Conservation (phyloP, 2,888 invertebrate species). For the Zaprionus obscuricornis region DNA sequence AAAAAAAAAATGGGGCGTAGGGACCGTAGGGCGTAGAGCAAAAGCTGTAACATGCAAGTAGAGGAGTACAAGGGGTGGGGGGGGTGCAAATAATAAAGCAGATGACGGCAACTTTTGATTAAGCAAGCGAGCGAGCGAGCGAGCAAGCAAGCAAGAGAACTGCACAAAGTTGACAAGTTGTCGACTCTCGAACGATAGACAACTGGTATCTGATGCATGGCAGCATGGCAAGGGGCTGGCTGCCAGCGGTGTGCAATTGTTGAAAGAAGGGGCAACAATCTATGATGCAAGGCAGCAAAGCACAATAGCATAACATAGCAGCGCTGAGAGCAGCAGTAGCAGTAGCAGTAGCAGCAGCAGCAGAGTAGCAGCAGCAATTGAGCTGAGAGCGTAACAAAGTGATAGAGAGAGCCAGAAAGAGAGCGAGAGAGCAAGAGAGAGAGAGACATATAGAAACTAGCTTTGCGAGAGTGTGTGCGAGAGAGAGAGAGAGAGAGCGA, state of each 20-base stretch:
- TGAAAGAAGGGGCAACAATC: too few relatives aligned
- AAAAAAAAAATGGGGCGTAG: neutral
- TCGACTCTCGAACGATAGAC: conserved; percentile 7
- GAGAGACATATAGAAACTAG: too few relatives aligned
- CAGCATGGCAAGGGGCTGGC: neutral
- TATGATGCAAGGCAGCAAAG: conserved; percentile 35
- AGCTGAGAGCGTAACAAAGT: too few relatives aligned
- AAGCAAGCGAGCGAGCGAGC: too few relatives aligned
- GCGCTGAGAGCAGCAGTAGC: too few relatives aligned
- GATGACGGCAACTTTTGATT: conserved; percentile 48
- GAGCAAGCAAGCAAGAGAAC: conserved; percentile 12
- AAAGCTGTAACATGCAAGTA: neutral
- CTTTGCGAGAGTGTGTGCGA: conserved; percentile 1
- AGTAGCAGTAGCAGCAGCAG: too few relatives aligned
- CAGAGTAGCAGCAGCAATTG: too few relatives aligned
- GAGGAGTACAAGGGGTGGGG: neutral
- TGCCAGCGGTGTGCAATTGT: too few relatives aligned
- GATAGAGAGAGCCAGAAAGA: neutral
- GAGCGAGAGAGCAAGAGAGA: conserved; percentile 8
- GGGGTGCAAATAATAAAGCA: neutral
- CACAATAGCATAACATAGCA: too few relatives aligned
- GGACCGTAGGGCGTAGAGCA: neutral
- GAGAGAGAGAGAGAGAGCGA: too few relatives aligned
- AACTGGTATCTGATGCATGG: neutral
- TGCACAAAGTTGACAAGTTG: conserved; percentile 51